Base-by-base conservation (phyloP, 2,113 vertebrate species). In the Nestor notabilis region DNA sequence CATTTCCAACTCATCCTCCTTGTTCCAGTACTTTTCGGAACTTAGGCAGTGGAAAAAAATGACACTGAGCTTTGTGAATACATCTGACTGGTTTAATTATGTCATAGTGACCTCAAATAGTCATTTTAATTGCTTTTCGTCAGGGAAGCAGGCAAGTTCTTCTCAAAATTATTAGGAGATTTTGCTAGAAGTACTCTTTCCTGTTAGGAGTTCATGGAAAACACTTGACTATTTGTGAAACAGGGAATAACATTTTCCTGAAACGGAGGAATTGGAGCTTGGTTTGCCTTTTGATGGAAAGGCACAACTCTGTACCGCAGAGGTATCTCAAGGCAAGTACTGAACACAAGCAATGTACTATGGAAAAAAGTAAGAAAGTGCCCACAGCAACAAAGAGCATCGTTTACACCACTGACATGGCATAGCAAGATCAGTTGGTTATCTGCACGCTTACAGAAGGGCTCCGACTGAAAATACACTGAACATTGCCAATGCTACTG, bases 381-480 rank as follows among this genome's bases (percentile, higher is more conserved):
- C 90, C 97, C 84, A 87, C 63, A 83, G 96, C 92, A 95, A 95
- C 90, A 95, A 52, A 96, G n/a, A 94, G 97, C 94, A 92, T 70
- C 43, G 7, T 77, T 64, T 55, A 93, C 63, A 96, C 83, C 83
- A 66, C 9, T 10, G 84, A 96, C 20, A 89, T 66, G 88, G 97
- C 92, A 79, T 41, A 93, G 83, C 94, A 33, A 39, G 83, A 87
- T 27, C 35, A 41, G 81, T 21, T 78, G 87, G 83, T 49, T 76
- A 43, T 65, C 94, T 13, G 80, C 95, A 95, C 72, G 49, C 95
- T 83, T 17, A 81, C 23, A 47, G 83, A 65, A 93, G 79, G 89
- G 95, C 92, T 94, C 88, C 52, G 74, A 92, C 92, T n/a, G 78
- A 93, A 72, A 95, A 61, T 14, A 91, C 76, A 94, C 58, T 24